Percentiles rank a stretch among this genome's conserved stretches.
Conservation (phyloP, 2,797 vertebrate species). For the Chelidonichthys spinosus region DNA sequence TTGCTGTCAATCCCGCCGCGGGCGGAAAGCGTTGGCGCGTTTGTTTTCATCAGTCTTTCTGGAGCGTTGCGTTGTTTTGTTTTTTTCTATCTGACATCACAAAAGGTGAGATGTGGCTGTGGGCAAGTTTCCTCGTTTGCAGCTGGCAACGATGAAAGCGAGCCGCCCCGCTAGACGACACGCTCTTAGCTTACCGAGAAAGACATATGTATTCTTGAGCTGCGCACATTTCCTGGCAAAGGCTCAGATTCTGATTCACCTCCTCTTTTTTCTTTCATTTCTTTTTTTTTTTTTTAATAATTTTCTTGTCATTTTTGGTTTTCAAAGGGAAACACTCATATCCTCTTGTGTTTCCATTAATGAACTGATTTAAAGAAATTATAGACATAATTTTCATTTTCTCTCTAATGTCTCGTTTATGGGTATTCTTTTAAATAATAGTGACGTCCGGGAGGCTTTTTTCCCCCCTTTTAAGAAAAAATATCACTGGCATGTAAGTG, state of each 20-base stretch:
- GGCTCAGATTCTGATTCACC: constrained; percentile 43
- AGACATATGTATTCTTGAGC: constrained; percentile 43
- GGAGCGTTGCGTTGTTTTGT: constrained; percentile 13
- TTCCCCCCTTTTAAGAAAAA: background rate
- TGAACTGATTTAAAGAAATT: constrained; percentile 30
- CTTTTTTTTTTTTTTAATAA: constrained; percentile 24
- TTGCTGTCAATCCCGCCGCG: constrained; percentile 31
- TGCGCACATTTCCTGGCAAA: constrained; percentile 41
- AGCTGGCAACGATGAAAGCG: constrained; percentile 46
- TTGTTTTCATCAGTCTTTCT: constrained; percentile 38
- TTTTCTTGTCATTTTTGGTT: constrained; percentile 1
- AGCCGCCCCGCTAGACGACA: constrained; percentile 19
- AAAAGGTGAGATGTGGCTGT: constrained; percentile 52
- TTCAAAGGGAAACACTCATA: constrained; percentile 21
- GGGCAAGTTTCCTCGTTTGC: constrained; percentile 49
- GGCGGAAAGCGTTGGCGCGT: constrained; percentile 1
- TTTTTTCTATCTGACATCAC: constrained; percentile 38
- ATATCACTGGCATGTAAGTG: constrained; percentile 48
- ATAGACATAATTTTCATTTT: constrained; percentile 36
- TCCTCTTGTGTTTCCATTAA: constrained; percentile 27
- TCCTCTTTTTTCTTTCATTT: constrained; percentile 7
- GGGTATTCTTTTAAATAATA: constrained; percentile 27
- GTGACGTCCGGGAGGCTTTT: constrained; percentile 42
- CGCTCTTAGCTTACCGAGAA: constrained; percentile 30
- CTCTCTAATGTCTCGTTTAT: constrained; percentile 36